Conservation (phyloP, 2,113 vertebrate genomes). For the Psittacara wagleri region DNA sequence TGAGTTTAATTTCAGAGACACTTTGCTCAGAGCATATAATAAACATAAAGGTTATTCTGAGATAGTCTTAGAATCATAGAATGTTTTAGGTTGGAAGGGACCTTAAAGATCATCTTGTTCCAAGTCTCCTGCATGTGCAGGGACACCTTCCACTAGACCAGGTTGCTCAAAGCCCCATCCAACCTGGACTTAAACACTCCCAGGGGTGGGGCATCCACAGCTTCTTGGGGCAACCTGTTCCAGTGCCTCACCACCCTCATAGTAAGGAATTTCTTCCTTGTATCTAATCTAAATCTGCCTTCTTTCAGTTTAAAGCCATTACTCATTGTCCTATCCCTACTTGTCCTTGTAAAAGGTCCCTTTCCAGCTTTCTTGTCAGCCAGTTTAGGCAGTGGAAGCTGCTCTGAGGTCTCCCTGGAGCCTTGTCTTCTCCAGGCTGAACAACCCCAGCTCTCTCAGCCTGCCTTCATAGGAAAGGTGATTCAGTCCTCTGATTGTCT, state of each 20-base stretch:
- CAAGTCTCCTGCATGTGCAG: neutral
- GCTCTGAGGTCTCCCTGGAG: neutral
- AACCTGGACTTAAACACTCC: neutral
- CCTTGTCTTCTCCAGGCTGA: neutral
- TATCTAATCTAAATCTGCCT: neutral
- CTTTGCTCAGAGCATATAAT: neutral
- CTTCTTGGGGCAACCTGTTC: neutral
- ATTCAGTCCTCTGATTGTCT: neutral
- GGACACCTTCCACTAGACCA: neutral
- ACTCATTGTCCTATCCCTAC: neutral
- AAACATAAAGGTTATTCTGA: neutral
- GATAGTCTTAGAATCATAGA: neutral
- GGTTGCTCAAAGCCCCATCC: neutral
- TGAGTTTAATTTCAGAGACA: neutral
- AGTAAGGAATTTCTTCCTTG: neutral
- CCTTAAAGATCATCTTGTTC: neutral
- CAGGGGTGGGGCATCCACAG: neutral
- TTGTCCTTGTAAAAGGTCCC: accelerated
- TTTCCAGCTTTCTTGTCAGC: neutral
- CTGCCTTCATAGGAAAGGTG: neutral
- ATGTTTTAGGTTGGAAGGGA: neutral
- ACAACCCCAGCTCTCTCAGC: neutral
- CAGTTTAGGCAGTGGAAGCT: neutral
- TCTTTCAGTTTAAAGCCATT: neutral
- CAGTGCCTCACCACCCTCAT: neutral